A percentile compares a stretch with the other conserved stretches of the same genome.
phyloP scores from a whole-genome alignment of 2,888 invertebrate genomes.

The Hymenopus coronatus region DNA sequence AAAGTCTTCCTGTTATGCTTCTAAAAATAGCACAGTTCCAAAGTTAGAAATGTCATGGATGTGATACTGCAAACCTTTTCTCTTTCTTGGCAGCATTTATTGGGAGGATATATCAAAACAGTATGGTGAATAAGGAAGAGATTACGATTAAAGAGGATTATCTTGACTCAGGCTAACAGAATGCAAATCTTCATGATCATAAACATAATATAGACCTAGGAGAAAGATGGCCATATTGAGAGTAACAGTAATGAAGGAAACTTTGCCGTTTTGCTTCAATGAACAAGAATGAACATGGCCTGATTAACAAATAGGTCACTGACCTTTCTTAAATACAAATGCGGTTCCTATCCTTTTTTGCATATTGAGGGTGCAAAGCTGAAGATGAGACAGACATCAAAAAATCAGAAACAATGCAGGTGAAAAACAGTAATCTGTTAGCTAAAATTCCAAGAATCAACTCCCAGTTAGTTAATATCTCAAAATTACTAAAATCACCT shows the following conservation, averaged over 20 bases:
- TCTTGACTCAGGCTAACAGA: too few species aligned
- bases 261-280: not conserved
- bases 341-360: not conserved
- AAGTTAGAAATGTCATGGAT: not conserved
- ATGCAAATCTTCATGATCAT: too few species aligned
- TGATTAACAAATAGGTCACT: not conserved
- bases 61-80: not conserved
- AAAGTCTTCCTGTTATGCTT: not conserved
- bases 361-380: not conserved
- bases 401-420: too few species aligned
- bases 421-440: too few species aligned
- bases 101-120: not conserved
- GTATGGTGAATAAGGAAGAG: not conserved
- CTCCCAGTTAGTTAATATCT: too few species aligned
- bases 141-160: not conserved
- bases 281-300: not conserved
- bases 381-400: too few species aligned
- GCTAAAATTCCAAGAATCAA: too few species aligned
- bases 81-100: not conserved
- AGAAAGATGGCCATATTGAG: too few species aligned
- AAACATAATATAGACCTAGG: too few species aligned
- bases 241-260: not conserved
- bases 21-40: not conserved
- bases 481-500: too few species aligned
- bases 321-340: not conserved